A percentile compares a stretch with the other conserved stretches of the same genome.
Conservation (phyloP, 2,888 invertebrate species). For the Cerastoderma edule region DNA sequence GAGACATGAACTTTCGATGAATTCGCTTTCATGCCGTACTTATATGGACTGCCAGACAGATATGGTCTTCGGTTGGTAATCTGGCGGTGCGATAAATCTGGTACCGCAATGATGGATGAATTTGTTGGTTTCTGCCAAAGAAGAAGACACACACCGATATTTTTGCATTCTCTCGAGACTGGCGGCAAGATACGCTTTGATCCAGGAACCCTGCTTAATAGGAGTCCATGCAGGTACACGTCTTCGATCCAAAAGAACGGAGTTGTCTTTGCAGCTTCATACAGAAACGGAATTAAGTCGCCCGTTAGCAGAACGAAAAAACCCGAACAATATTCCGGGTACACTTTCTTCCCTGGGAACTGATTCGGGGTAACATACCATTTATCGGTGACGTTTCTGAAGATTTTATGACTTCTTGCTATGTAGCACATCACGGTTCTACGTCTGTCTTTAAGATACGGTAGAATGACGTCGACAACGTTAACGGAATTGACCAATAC, state of each 20-base stretch:
- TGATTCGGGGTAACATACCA: background rate
- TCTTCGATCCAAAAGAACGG: slow-evolving; percentile 20
- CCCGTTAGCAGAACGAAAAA: slow-evolving; percentile 11
- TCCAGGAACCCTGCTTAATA: background rate
- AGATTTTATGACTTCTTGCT: background rate
- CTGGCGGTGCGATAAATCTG: too few relatives aligned
- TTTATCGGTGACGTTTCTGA: background rate
- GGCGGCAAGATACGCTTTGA: too few relatives aligned
- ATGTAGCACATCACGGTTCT: background rate
- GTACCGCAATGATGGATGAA: too few relatives aligned
- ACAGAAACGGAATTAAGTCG: slow-evolving; percentile 1
- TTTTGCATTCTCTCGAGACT: too few relatives aligned
- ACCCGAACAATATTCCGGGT: slow-evolving; percentile 2
- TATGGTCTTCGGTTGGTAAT: too few relatives aligned
- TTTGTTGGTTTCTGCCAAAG: too few relatives aligned
- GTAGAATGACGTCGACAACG: background rate
- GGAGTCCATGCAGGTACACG: slow-evolving; percentile 2
- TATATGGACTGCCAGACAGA: too few relatives aligned
- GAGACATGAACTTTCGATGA: too few relatives aligned
- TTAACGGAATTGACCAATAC: background rate
- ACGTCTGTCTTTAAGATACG: background rate
- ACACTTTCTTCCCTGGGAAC: background rate
- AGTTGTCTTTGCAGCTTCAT: background rate
- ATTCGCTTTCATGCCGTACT: too few relatives aligned
- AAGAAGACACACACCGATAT: too few relatives aligned